Conservation (phyloP, 2,113 vertebrate species). For the Microtus montanus region DNA sequence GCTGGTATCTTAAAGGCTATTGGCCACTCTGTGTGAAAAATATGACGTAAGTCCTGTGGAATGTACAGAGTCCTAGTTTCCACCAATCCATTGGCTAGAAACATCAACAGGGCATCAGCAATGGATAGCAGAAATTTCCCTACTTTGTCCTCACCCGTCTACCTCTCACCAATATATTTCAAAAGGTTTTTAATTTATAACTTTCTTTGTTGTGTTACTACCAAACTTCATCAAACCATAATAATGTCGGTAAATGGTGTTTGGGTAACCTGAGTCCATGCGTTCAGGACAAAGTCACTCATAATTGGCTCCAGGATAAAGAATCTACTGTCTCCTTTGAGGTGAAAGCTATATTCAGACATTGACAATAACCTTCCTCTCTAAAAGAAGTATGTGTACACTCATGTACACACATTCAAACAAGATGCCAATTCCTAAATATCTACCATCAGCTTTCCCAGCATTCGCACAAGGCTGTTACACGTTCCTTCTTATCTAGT, state of each 20-base stretch:
- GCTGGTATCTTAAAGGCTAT: too few species aligned
- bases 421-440: not conserved
- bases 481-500: not conserved
- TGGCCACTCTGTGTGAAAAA: not conserved
- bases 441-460: not conserved
- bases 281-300: rapidly evolving
- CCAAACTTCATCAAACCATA: not conserved
- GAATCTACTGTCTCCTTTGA: not conserved
- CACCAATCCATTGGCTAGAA: not conserved
- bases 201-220: not conserved
- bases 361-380: not conserved
- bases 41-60: not conserved
- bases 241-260: too few species aligned
- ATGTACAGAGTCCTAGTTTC: not conserved
- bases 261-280: too few species aligned
- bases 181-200: not conserved
- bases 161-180: not conserved
- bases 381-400: not conserved
- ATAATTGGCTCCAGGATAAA: not conserved
- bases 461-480: not conserved
- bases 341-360: not conserved
- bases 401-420: not conserved
- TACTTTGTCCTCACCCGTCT: not conserved
- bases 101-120: not conserved
- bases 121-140: too few species aligned